phyloP scores from a whole-genome alignment of 2,797 vertebrate species.

The Todus mexicanus region DNA sequence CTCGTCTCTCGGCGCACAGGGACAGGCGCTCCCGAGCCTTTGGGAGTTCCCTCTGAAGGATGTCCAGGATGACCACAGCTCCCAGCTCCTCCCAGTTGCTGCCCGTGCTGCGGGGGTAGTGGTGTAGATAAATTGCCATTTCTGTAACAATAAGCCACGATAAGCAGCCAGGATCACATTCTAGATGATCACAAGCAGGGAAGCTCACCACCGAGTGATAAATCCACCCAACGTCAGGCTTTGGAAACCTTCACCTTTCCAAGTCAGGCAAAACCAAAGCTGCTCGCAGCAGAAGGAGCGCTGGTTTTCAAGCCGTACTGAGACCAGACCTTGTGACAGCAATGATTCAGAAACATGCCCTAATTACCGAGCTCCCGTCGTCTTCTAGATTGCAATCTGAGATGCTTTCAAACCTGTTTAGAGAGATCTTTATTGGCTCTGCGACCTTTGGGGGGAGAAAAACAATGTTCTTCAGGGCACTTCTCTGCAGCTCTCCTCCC shows the following conservation, averaged over 20 bases:
- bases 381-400: constrained; percentile 51
- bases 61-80: not conserved
- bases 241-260: not conserved
- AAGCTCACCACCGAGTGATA: not conserved
- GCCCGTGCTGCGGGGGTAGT: not conserved
- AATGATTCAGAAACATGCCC: constrained; percentile 29
- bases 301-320: not conserved
- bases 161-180: rapidly evolving
- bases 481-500: not conserved
- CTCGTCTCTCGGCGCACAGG: not conserved
- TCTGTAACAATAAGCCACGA: not conserved
- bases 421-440: constrained; percentile 17
- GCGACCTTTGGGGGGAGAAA: not conserved
- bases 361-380: constrained; percentile 26
- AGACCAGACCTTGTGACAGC: constrained; percentile 13
- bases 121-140: not conserved
- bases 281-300: not conserved
- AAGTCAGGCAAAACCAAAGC: not conserved
- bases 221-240: not conserved
- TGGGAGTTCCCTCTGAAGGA: not conserved
- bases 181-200: not conserved
- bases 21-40: not conserved
- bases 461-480: not conserved
- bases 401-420: constrained; percentile 32
- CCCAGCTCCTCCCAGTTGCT: not conserved